Conservation (phyloP, 2,113 vertebrate species). For the Pseudorasbora parva region DNA sequence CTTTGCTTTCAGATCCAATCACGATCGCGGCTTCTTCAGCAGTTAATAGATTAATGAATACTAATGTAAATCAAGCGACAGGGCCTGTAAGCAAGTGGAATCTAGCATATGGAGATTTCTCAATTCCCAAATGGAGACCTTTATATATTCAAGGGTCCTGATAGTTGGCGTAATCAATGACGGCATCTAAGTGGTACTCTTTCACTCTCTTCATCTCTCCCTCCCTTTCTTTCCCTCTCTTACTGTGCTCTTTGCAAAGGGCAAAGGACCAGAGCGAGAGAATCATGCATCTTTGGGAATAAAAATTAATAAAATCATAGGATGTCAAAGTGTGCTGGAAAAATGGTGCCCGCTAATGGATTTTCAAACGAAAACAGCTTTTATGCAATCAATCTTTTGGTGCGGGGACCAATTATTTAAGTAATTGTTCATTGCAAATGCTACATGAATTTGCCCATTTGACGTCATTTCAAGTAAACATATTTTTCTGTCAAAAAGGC, state of each 20-base stretch:
- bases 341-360: constrained; percentile 82
- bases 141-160: constrained; percentile 52
- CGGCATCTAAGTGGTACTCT: constrained; percentile 73
- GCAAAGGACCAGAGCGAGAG: constrained; percentile 65
- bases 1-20: constrained; percentile 49
- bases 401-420: constrained; percentile 81
- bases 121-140: constrained; percentile 59
- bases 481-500: constrained; percentile 74
- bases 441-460: constrained; percentile 79
- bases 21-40: constrained; percentile 28
- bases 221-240: constrained; percentile 58
- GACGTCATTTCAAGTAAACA: constrained; percentile 76
- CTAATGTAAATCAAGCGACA: constrained; percentile 55
- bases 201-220: constrained; percentile 45
- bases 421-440: constrained; percentile 81
- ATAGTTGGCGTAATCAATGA: constrained; percentile 68
- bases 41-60: constrained; percentile 53
- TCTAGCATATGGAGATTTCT: constrained; percentile 57
- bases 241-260: constrained; percentile 72
- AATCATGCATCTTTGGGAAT: constrained; percentile 78
- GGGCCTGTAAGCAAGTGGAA: constrained; percentile 48
- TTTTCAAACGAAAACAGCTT: constrained; percentile 83
- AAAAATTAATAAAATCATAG: constrained; percentile 81
- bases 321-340: constrained; percentile 76
- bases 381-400: constrained; percentile 82